Evolutionary conservation across 2,888 invertebrate species (phyloP), one percentile per base, ranked within the genome.

Genomic region (Lamproptera curius): DNA sequence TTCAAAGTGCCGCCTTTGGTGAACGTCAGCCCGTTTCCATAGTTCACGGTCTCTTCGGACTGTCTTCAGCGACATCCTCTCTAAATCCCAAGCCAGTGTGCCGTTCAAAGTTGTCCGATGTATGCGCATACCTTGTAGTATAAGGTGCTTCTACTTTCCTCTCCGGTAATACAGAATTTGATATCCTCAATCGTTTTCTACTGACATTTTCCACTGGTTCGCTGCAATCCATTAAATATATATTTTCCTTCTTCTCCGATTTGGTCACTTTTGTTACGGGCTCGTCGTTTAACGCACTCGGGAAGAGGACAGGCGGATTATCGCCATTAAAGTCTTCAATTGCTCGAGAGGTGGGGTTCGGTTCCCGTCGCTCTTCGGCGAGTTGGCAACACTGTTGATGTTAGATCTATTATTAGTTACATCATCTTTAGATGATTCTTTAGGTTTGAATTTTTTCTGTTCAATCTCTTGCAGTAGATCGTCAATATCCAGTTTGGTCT

Each of bases 1-100:
- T 86, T 84, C 47, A 89, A 60, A 0, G 77, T 78, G 61, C 90
- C 89, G 1, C 89, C 89, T 61, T 89, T 90, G 0, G 89, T 84
- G 52, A 90, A 90, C 54, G 73, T 69, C 49, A 89, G 65, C 0
- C 82, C 84, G 3, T 83, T 85, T 0, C 86, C 86, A 50, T 86
- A 86, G 46, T 60, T 74, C 1, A 85, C 70, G 0, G 80, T 77
- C 72, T 77, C 57, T 87, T 88, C 15, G 78, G 63, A 60, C 63
- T 71, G 1, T 47, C 59, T 20, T 3, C 20, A 3, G 3, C 52
- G 62, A 67, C 75, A 2, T 70, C 71, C 1, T 74, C 74, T 48
- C 77, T 71, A 40, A 89, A 89, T 0, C 89, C 89, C 55, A 89
- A 64, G 1, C 89, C 89, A 2, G 84, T 81, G 31, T 88, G 67